Conservation (phyloP, 2,888 invertebrate genomes). For the Chirona hameri region DNA sequence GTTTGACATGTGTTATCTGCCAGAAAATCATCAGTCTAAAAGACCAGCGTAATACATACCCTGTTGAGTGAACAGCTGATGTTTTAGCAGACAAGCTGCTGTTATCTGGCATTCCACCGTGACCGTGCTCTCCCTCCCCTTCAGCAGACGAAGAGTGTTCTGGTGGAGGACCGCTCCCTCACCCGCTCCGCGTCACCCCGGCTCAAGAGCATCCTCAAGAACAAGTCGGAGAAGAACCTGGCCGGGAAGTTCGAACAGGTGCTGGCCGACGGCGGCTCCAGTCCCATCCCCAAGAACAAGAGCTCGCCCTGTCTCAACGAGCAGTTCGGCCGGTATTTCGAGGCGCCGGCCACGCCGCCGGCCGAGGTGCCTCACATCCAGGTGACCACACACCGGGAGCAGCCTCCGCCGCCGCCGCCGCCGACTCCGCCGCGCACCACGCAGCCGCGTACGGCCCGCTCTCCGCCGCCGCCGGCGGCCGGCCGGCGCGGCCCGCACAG, state of each 20-base stretch:
- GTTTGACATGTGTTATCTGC: no score
- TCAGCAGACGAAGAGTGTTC: background rate
- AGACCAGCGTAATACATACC: no score
- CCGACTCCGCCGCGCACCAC: background rate
- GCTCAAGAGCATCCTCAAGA: constrained; percentile 43
- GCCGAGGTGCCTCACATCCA: constrained; percentile 1
- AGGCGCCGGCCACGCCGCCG: background rate
- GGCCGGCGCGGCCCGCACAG: background rate
- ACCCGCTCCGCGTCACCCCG: background rate
- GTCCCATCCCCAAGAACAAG: background rate
- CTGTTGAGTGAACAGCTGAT: no score
- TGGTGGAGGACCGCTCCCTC: background rate
- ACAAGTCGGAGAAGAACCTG: constrained; percentile 40
- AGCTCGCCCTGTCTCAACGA: background rate
- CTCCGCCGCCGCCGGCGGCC: background rate
- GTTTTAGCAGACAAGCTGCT: no score
- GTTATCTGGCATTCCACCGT: no score
- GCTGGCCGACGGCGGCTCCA: no score
- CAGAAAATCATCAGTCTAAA: no score
- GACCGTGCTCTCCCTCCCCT: no score
- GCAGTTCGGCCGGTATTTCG: background rate
- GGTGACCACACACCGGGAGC: background rate
- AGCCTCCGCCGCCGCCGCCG: background rate
- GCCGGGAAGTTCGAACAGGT: background rate
- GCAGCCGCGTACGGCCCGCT: background rate